Evolutionary conservation across 2,113 vertebrate genomes (phyloP).

Genomic region (Edolisoma coerulescens): DNA sequence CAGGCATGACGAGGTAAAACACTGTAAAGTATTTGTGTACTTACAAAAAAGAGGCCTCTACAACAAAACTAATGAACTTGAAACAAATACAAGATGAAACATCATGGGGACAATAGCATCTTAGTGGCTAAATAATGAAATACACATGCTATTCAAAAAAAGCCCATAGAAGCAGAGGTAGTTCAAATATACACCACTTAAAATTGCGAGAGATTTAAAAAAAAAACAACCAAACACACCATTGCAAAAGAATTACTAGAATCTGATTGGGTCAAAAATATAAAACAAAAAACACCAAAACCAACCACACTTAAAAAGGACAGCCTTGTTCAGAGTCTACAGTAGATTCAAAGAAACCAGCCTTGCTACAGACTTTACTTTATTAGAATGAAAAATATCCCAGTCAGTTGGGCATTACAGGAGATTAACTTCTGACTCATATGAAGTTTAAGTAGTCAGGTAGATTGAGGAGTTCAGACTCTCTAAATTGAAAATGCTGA

Average conservation of each 20-base stretch:
- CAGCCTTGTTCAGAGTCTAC: not conserved
- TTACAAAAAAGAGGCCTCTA: not conserved
- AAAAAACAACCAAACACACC: not conserved
- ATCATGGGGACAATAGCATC: not conserved
- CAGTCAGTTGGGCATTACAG: not conserved
- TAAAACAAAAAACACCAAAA: not conserved
- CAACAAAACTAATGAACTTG: not conserved
- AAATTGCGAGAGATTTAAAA: not conserved
- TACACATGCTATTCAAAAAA: not conserved
- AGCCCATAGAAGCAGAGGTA: not conserved
- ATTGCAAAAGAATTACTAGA: not conserved
- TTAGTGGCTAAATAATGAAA: not conserved
- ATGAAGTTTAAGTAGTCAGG: not conserved
- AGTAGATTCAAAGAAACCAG: not conserved
- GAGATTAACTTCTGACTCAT: not conserved
- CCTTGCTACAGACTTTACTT: not conserved
- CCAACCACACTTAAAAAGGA: not conserved
- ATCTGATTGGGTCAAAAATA: rapidly evolving
- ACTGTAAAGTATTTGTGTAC: not conserved
- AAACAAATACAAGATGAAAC: not conserved
- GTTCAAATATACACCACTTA: not conserved
- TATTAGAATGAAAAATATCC: not conserved
- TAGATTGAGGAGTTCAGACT: not conserved
- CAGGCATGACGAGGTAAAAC: not conserved
- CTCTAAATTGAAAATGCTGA: not conserved